Percentiles rank a stretch among this genome's conserved stretches.
Conservation (phyloP, 2,888 invertebrate genomes). For the Lasius platythorax region DNA sequence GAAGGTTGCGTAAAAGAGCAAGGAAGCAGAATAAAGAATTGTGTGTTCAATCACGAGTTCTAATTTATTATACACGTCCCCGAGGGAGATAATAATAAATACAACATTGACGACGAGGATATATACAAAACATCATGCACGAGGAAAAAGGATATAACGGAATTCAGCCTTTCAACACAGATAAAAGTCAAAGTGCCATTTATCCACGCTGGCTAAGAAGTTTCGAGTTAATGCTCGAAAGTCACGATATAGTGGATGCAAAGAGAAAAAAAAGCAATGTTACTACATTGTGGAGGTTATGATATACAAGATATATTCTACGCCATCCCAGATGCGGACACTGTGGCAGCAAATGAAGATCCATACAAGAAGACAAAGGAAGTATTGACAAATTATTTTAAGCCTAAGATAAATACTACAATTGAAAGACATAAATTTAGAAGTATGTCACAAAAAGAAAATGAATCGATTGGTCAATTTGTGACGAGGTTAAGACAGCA, state of each 20-base stretch:
- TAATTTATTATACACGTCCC: too few relatives aligned
- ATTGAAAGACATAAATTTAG: constrained; percentile 64
- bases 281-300: constrained; percentile 47
- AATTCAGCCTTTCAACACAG: background rate
- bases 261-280: constrained; percentile 52
- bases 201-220: constrained; percentile 45
- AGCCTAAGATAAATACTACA: constrained; percentile 56
- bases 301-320: constrained; percentile 59
- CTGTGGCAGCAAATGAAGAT: constrained; percentile 12
- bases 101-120: background rate
- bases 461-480: constrained; percentile 50
- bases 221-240: constrained; percentile 40
- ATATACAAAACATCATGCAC: background rate
- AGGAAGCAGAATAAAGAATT: too few relatives aligned
- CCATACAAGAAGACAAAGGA: constrained; percentile 30
- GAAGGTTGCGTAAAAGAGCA: too few relatives aligned
- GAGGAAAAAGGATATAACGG: background rate
- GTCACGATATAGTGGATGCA: constrained; percentile 34
- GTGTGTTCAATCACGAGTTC: too few relatives aligned
- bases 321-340: constrained; percentile 50
- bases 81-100: background rate
- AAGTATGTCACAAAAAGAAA: constrained; percentile 39
- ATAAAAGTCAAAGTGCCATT: background rate
- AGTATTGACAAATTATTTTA: constrained; percentile 52
- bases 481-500: constrained; percentile 56